Base-by-base conservation (phyloP, 2,888 invertebrate genomes). In the Thysanoteuthis rhombus region DNA sequence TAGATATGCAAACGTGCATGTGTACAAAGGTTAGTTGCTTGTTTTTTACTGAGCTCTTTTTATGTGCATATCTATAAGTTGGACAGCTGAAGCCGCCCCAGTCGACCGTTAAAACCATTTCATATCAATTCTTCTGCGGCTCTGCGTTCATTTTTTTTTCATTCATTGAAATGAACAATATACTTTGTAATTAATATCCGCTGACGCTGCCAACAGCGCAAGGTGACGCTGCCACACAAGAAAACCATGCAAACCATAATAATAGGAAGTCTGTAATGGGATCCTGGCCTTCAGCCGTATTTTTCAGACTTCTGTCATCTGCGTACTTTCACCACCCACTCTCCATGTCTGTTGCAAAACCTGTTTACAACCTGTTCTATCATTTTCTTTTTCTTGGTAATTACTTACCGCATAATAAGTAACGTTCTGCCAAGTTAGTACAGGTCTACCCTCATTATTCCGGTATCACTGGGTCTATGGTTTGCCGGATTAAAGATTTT, bases 61-160 rank as follows among this genome's bases (percentile, higher is more conserved):
- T n/a, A n/a, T 75, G 19, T 75, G 75, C n/a, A 75, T 58, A 58
- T 58, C 32, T 58, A 58, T 75, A 75, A 75, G 75, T 75, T 75
- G 19, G 75, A 75, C 75, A 75, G 75, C n/a, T 75, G 75, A 75
- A 75, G 19, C 75, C 16, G n/a, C 36, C 16, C n/a, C n/a, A 75
- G n/a, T 75, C 75, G n/a, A 75, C n/a, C 75, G 75, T 75, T 75
- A 75, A 75, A 75, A 75, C 75, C n/a, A 75, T 75, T 75, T 75
- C 75, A 75, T 75, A 75, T 75, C 75, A 75, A 75, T 75, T 75
- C 75, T 75, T 75, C 75, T 75, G 75, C 75, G 10, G n/a, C 75
- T 75, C 36, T 75, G 75, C 75, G 75, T 75, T n/a, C n/a, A n/a
- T n/a, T n/a, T 36, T 75, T 75, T 32, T n/a, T n/a, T 75, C 36